phyloP scores from a whole-genome alignment of 1,140 invertebrate genomes.

The Nasonia giraulti region DNA sequence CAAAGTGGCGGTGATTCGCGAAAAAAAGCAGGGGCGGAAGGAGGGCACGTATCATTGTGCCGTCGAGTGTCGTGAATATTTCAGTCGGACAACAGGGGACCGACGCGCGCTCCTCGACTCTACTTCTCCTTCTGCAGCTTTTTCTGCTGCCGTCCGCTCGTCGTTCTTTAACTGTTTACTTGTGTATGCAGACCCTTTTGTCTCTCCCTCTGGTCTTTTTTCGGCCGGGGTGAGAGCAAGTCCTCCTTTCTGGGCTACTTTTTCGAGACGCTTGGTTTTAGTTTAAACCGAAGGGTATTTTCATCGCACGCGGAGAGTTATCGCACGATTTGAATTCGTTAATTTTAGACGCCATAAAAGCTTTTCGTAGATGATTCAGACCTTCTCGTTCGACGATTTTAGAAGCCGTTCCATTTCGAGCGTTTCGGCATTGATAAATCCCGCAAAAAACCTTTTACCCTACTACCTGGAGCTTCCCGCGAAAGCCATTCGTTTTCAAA shows the following conservation, averaged over 20 bases:
- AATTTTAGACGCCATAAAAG: too few relatives aligned
- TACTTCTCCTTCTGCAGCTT: slow-evolving; percentile 6
- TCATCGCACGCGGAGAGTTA: too few relatives aligned
- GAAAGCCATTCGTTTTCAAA: too few relatives aligned
- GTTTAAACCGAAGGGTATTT: too few relatives aligned
- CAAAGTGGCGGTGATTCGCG: slow-evolving; percentile 33
- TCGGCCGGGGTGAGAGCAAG: background rate
- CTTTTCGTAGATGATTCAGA: too few relatives aligned
- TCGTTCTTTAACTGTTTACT: background rate
- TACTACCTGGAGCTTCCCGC: too few relatives aligned
- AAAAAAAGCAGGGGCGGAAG: slow-evolving; percentile 15
- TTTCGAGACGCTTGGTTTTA: too few relatives aligned
- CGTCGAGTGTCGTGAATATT: slow-evolving; percentile 63
- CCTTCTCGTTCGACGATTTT: too few relatives aligned
- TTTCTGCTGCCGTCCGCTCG: background rate
- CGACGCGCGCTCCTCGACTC: slow-evolving; percentile 32
- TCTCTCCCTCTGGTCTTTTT: background rate
- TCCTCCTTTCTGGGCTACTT: background rate
- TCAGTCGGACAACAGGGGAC: slow-evolving; percentile 55
- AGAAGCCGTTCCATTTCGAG: too few relatives aligned
- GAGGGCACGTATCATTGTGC: slow-evolving; percentile 63
- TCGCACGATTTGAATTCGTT: too few relatives aligned
- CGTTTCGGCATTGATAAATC: too few relatives aligned
- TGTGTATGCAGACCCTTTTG: background rate
- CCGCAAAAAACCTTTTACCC: too few relatives aligned